Percentiles rank a stretch among this genome's conserved stretches.
phyloP scores from a whole-genome alignment of 1,140 invertebrate species.

The Brachionus angularis region DNA sequence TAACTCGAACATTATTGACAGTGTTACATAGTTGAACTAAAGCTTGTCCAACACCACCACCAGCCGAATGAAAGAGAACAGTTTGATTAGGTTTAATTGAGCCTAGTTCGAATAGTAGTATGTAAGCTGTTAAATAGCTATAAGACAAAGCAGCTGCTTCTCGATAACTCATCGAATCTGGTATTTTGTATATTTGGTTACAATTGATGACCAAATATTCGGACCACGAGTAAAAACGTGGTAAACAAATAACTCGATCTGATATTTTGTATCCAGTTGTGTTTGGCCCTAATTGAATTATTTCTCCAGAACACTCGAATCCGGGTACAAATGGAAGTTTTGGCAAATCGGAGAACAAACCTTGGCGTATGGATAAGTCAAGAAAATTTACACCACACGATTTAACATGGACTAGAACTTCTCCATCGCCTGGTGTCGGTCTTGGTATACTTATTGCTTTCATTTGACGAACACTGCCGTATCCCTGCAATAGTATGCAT shows the following conservation, averaged over 20 bases:
- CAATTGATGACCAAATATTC: conserved; percentile 73
- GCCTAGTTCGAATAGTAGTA: conserved; percentile 76
- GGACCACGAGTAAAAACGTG: conserved; percentile 77
- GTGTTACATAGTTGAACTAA: neutral
- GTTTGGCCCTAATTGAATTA: conserved; percentile 73
- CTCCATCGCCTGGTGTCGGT: conserved; percentile 68
- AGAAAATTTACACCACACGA: conserved; percentile 64
- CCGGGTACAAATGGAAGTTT: conserved; percentile 81
- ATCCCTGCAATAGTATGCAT: conserved; percentile 71
- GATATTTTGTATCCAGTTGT: conserved; percentile 73
- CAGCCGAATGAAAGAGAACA: conserved; percentile 77
- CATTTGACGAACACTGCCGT: conserved; percentile 76
- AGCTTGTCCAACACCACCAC: conserved; percentile 71
- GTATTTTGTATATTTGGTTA: conserved; percentile 73
- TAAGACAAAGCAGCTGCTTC: conserved; percentile 77
- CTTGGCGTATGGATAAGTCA: conserved; percentile 78
- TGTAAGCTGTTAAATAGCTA: conserved; percentile 79
- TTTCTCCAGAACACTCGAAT: conserved; percentile 78
- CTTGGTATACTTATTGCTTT: conserved; percentile 75
- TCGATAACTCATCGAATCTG: conserved; percentile 69
- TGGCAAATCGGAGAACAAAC: conserved; percentile 73
- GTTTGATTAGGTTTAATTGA: conserved; percentile 72
- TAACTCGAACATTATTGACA: neutral
- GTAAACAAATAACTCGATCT: conserved; percentile 76
- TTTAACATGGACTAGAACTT: conserved; percentile 75